phyloP scores from a whole-genome alignment of 2,888 invertebrate species.

The Toxonevra muliebris region DNA sequence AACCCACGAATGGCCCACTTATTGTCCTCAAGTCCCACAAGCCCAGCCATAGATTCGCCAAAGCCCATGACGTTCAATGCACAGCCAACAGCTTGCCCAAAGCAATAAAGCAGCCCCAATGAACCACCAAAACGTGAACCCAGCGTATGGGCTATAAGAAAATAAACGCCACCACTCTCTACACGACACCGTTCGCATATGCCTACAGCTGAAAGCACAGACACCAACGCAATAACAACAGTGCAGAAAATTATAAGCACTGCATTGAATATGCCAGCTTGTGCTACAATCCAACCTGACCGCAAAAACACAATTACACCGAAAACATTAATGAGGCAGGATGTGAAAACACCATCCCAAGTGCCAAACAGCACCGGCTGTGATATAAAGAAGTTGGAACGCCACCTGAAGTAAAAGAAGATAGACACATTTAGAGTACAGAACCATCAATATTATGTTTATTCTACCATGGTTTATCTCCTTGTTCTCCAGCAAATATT shows the following conservation, averaged over 20 bases:
- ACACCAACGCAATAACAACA: constrained; percentile 89
- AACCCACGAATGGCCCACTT: constrained; percentile 87
- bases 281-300: constrained; percentile 97
- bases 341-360: constrained; percentile 96
- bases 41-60: constrained; percentile 92
- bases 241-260: constrained; percentile 83
- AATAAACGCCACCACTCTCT: constrained; percentile 98
- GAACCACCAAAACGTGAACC: constrained; percentile 94
- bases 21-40: constrained; percentile 77
- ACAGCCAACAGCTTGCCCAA: constrained; percentile 96
- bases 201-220: constrained; percentile 94
- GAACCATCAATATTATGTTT: not conserved
- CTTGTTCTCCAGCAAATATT: constrained; percentile 91
- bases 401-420: constrained; percentile 79
- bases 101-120: constrained; percentile 92
- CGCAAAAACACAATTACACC: constrained; percentile 97
- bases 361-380: constrained; percentile 96
- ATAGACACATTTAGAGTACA: not conserved
- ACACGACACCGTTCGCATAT: constrained; percentile 95
- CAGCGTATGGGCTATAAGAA: constrained; percentile 91
- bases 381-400: constrained; percentile 94
- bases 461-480: constrained; percentile 66
- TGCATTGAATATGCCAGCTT: constrained; percentile 84
- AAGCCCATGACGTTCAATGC: constrained; percentile 94
- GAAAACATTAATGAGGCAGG: constrained; percentile 96